phyloP scores from a whole-genome alignment of 2,797 vertebrate genomes.

The Girardinus metallicus region DNA sequence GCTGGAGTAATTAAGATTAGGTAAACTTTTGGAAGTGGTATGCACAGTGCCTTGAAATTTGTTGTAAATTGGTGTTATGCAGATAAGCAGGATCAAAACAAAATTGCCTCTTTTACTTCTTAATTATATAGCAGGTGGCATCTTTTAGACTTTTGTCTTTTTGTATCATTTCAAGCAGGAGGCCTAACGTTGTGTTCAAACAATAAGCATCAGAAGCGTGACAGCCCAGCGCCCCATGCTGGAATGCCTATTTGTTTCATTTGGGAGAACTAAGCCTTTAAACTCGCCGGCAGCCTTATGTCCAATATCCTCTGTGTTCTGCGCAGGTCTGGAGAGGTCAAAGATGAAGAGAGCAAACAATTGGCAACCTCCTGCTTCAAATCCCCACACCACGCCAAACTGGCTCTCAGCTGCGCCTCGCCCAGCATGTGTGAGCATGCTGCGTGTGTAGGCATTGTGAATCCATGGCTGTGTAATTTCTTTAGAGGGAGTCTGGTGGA shows the following conservation, averaged over 20 bases:
- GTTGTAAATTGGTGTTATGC: not conserved
- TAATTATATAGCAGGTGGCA: not conserved
- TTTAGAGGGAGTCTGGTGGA: constrained; percentile 29
- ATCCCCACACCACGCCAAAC: constrained; percentile 55
- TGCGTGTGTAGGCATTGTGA: constrained; percentile 31
- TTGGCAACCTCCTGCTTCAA: constrained; percentile 55
- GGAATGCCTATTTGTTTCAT: constrained; percentile 42
- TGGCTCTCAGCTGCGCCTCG: constrained; percentile 63
- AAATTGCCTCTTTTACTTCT: not conserved
- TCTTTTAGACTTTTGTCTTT: constrained; percentile 21
- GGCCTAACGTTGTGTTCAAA: constrained; percentile 30
- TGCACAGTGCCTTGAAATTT: not conserved
- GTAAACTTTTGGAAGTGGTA: not conserved
- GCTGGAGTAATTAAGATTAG: not conserved
- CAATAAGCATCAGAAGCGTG: constrained; percentile 41
- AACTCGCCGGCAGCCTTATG: constrained; percentile 31
- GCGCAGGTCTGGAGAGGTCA: constrained; percentile 64
- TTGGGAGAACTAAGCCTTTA: constrained; percentile 47
- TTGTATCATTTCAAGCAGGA: constrained; percentile 33
- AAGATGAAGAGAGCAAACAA: constrained; percentile 71
- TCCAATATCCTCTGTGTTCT: constrained; percentile 42
- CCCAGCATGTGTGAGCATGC: constrained; percentile 54
- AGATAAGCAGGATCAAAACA: not conserved
- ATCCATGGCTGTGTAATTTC: constrained; percentile 43
- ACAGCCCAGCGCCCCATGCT: constrained; percentile 8